Percentiles rank a stretch among this genome's conserved stretches.
Conservation (phyloP, 2,888 invertebrate species). For the Cataglyphis rosenhaueri region DNA sequence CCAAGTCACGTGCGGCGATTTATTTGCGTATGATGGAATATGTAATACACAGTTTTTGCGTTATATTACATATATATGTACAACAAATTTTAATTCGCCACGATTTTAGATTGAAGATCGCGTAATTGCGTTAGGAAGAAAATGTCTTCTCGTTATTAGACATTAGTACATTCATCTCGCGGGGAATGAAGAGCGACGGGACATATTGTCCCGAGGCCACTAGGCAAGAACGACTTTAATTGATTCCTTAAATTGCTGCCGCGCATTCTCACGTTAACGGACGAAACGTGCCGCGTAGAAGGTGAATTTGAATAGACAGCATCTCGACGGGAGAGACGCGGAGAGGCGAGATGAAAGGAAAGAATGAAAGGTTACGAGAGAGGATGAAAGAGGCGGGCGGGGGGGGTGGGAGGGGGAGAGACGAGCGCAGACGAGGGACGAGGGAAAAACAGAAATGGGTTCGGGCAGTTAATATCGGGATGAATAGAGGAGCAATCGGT, state of each 20-base stretch:
- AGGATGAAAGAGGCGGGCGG: not conserved
- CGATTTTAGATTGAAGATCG: not conserved
- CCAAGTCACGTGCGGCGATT: not conserved
- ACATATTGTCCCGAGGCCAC: conserved; percentile 48
- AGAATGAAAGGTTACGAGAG: conserved; percentile 51
- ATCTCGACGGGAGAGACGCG: conserved; percentile 41
- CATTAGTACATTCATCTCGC: conserved; percentile 1
- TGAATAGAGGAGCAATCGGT: conserved; percentile 80
- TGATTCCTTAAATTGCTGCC: conserved; percentile 64
- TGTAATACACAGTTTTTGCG: not conserved
- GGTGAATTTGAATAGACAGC: conserved; percentile 57
- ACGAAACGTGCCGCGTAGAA: conserved; percentile 49
- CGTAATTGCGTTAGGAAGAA: not conserved
- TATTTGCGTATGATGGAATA: not conserved
- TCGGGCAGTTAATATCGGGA: conserved; percentile 78
- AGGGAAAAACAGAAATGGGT: conserved; percentile 76
- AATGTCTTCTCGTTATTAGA: conserved; percentile 13
- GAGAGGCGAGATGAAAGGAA: conserved; percentile 21
- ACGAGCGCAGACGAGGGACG: not conserved
- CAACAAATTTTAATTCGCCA: not conserved
- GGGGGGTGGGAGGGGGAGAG: conserved; percentile 9
- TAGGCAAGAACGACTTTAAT: conserved; percentile 60
- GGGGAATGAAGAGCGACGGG: conserved; percentile 29
- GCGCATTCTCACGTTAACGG: conserved; percentile 24
- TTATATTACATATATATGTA: not conserved